These are phyloP conservation scores for Trachurus trachurus DNA, from an alignment of 2,797 vertebrate genomes.

Conservation along the genomic window DNA sequence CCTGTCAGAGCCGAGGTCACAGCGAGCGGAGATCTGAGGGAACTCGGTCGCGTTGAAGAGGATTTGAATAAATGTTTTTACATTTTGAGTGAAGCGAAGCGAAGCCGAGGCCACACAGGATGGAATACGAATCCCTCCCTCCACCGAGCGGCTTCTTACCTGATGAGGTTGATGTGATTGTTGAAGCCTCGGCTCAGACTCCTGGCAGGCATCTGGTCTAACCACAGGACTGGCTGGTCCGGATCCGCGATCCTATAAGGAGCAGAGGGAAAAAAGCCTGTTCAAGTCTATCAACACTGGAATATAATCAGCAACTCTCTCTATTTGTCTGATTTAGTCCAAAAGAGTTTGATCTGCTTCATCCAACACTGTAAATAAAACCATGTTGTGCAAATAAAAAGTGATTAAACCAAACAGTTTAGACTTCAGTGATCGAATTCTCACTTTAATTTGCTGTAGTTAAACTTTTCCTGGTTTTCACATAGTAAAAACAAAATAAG, in stretches of 20 bases:
- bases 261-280: conserved; percentile 7
- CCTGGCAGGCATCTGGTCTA: conserved; percentile 97
- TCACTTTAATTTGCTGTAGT: background rate
- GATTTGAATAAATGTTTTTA: background rate
- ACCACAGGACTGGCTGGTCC: conserved; percentile 97
- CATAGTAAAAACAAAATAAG: background rate
- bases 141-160: conserved; percentile 83
- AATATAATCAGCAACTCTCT: conserved; percentile 17
- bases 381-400: background rate
- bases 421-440: background rate
- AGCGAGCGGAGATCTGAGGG: background rate
- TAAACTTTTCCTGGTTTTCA: background rate
- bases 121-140: background rate
- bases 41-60: background rate
- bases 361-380: background rate
- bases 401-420: background rate
- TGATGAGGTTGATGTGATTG: conserved; percentile 98
- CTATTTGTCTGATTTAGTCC: background rate
- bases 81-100: too few relatives aligned
- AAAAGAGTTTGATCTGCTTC: background rate
- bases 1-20: background rate
- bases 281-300: conserved; percentile 23
- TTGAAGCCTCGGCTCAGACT: conserved; percentile 97
- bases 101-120: background rate
- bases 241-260: conserved; percentile 93